Conservation (phyloP, 1,140 invertebrate genomes). For the Drosophila subpulchrella region DNA sequence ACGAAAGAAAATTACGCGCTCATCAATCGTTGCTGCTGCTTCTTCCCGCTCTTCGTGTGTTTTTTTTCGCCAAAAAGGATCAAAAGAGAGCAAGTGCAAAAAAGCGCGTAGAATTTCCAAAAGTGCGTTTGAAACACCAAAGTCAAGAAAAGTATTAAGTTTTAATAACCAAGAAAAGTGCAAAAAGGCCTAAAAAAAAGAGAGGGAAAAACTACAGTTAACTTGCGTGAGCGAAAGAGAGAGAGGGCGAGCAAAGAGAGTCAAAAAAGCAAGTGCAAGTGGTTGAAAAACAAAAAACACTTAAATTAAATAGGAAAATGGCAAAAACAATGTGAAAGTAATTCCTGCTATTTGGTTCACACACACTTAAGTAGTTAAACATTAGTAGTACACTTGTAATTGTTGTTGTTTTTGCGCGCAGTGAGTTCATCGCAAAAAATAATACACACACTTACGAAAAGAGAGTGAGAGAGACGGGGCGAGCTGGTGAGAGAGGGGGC, state of each 20-base stretch:
- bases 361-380: slow-evolving; percentile 24
- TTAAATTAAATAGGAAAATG: slow-evolving; percentile 37
- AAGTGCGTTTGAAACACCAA: slow-evolving; percentile 56
- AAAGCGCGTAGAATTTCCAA: slow-evolving; percentile 63
- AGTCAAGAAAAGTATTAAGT: slow-evolving; percentile 13
- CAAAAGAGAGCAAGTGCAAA: slow-evolving; percentile 39
- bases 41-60: slow-evolving; percentile 11
- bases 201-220: slow-evolving; percentile 46
- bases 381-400: slow-evolving; percentile 59
- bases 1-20: slow-evolving; percentile 59
- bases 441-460: slow-evolving; percentile 54
- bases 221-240: slow-evolving; percentile 29
- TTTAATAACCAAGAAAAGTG: slow-evolving; percentile 21
- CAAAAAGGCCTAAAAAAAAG: slow-evolving; percentile 32
- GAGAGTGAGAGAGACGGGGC: slow-evolving; percentile 9
- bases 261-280: slow-evolving; percentile 63
- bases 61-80: slow-evolving; percentile 25
- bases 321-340: slow-evolving; percentile 74
- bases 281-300: slow-evolving; percentile 54
- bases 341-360: slow-evolving; percentile 54
- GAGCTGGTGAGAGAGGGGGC: slow-evolving; percentile 3
- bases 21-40: slow-evolving; percentile 25
- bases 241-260: slow-evolving; percentile 22
- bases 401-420: slow-evolving; percentile 70
- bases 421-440: slow-evolving; percentile 83